Percentiles rank a stretch among this genome's conserved stretches.
phyloP scores from a whole-genome alignment of 2,888 invertebrate genomes.

The Microctonus brassicae region DNA sequence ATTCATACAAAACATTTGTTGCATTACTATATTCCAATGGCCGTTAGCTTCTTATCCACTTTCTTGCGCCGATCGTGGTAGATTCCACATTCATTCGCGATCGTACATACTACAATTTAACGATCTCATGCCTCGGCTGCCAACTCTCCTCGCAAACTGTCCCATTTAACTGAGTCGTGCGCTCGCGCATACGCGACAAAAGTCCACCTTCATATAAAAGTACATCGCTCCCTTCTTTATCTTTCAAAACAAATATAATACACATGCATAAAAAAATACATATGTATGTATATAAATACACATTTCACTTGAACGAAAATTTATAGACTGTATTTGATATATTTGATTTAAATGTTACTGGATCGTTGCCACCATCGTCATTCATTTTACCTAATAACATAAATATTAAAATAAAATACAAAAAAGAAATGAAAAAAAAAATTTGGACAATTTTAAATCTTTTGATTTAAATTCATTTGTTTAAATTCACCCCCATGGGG shows the following conservation, averaged over 20 bases:
- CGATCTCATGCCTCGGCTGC: constrained; percentile 21
- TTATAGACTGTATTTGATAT: background rate
- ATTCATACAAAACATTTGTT: constrained; percentile 22
- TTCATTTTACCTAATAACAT: background rate
- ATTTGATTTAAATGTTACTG: background rate
- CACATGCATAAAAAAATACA: too few relatives aligned
- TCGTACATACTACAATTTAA: constrained; percentile 34
- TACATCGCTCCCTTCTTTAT: background rate
- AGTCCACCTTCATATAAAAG: constrained; percentile 19
- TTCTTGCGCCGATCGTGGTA: constrained; percentile 38
- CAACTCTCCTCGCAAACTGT: constrained; percentile 18
- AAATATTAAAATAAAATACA: background rate
- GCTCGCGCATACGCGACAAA: constrained; percentile 24
- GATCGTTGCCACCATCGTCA: background rate
- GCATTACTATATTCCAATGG: constrained; percentile 31
- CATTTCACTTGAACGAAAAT: background rate
- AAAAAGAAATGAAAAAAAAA: too few relatives aligned
- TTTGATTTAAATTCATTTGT: too few relatives aligned
- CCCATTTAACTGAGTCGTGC: constrained; percentile 29
- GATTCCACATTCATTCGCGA: constrained; percentile 25
- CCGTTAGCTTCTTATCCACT: constrained; percentile 39
- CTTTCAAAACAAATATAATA: too few relatives aligned
- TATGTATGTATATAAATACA: background rate
- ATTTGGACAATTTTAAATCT: too few relatives aligned
- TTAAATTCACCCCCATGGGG: too few relatives aligned